Evolutionary conservation across 2,113 vertebrate genomes (phyloP).

Genomic region (Chaetodon auriga): DNA sequence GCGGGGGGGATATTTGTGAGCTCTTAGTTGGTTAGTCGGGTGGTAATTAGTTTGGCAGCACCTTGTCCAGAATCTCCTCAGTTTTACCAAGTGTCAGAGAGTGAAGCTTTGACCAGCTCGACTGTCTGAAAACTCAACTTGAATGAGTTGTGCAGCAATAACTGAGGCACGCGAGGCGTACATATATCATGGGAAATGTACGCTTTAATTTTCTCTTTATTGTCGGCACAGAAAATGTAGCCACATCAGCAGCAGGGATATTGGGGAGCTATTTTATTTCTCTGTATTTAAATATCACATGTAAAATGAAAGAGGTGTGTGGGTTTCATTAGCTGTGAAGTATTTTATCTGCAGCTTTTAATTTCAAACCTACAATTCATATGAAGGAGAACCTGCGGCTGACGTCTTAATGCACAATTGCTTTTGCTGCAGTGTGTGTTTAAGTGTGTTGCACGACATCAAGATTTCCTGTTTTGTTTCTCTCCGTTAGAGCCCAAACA

Average conservation of each 20-base stretch:
- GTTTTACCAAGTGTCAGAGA: conserved; percentile 6
- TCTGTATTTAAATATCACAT: neutral
- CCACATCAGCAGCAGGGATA: neutral
- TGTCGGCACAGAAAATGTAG: neutral
- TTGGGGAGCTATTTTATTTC: neutral
- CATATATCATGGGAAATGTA: neutral
- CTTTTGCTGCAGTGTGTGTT: neutral
- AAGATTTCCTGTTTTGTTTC: neutral
- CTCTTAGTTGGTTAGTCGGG: conserved; percentile 22
- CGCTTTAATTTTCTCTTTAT: neutral
- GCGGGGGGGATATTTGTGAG: neutral
- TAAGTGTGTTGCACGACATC: neutral
- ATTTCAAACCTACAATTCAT: neutral
- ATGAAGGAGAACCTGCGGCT: neutral
- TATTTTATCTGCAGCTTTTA: neutral
- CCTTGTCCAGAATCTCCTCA: conserved; percentile 9
- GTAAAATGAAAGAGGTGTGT: neutral
- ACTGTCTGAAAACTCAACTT: neutral
- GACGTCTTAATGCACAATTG: neutral
- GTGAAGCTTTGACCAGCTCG: conserved; percentile 19
- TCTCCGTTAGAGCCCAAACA: conserved; percentile 1
- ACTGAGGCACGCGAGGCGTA: conserved; percentile 3
- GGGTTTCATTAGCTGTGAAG: neutral
- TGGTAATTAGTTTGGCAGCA: conserved; percentile 49
- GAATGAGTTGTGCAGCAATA: conserved; percentile 5